Conservation (phyloP, 30 jellyfish, hydroid and myxozoan genomes). For the Aurelia coerulea region DNA sequence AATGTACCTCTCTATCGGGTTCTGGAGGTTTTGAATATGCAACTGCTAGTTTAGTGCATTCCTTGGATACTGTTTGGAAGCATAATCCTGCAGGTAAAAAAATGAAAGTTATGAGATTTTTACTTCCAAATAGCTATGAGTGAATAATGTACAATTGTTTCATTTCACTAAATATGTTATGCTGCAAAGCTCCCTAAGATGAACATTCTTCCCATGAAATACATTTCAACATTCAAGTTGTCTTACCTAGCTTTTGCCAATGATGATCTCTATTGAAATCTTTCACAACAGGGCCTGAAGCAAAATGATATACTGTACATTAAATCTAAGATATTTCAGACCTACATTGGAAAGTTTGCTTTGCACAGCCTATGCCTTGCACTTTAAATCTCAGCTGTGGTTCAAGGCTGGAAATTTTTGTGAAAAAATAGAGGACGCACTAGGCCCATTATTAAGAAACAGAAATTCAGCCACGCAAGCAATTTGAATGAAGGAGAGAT, state of each 20-base stretch:
- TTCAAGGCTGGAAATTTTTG: no score
- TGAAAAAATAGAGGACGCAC: no score
- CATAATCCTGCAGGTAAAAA: conserved; percentile 30
- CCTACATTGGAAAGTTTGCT: no score
- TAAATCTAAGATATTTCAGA: no score
- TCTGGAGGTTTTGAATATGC: conserved; percentile 69
- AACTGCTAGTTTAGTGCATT: conserved; percentile 75
- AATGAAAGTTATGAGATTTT: background rate
- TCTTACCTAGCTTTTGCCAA: conserved; percentile 56
- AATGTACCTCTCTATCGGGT: conserved; percentile 39
- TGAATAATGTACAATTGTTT: background rate
- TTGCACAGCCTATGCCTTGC: no score
- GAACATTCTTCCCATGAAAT: background rate
- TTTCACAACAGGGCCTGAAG: background rate
- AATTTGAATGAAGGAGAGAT: no score
- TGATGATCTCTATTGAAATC: conserved; percentile 45
- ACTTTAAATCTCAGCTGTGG: no score
- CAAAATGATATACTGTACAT: no score
- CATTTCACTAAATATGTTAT: background rate
- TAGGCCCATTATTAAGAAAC: no score
- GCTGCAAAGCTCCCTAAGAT: background rate
- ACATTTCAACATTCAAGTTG: background rate
- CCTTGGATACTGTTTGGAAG: conserved; percentile 64
- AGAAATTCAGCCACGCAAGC: no score
- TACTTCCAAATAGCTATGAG: background rate